Evolutionary conservation across 1,140 invertebrate species (phyloP).

Genomic region (Drosophila hydei): DNA sequence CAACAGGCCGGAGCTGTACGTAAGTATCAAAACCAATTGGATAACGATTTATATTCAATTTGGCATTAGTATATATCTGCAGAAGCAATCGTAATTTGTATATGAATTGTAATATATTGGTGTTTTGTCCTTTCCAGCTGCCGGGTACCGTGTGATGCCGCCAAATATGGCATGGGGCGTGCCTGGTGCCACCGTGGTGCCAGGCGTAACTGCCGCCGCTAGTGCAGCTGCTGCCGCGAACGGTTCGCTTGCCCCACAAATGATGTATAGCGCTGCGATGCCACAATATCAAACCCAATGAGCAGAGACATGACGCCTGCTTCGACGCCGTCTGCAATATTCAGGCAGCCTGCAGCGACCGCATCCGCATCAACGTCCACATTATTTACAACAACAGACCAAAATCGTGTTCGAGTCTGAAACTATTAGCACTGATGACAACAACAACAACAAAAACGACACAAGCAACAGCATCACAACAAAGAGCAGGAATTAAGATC

Average conservation of each 20-base stretch:
- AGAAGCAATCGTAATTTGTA: no score
- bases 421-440: constrained; percentile 8
- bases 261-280: constrained; percentile 91
- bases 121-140: constrained; percentile 56
- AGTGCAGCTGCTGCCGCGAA: constrained; percentile 85
- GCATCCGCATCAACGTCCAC: constrained; percentile 47
- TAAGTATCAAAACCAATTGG: constrained; percentile 38
- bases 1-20: constrained; percentile 81
- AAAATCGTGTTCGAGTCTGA: constrained; percentile 1
- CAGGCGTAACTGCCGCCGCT: constrained; percentile 85
- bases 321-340: constrained; percentile 76
- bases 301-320: constrained; percentile 83
- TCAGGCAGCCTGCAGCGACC: constrained; percentile 56
- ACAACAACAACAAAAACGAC: constrained; percentile 11
- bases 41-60: not conserved
- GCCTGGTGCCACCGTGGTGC: constrained; percentile 84
- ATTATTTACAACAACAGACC: constrained; percentile 47
- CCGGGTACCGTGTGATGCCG: constrained; percentile 84
- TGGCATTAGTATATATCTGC: no score
- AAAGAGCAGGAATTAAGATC: constrained; percentile 11
- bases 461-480: constrained; percentile 17
- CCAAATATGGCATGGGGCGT: constrained; percentile 86
- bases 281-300: constrained; percentile 92
- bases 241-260: constrained; percentile 86
- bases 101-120: constrained; percentile 1